Percentiles rank a stretch among this genome's conserved stretches.
Conservation (phyloP, 2,888 invertebrate species). For the Cecidostiba fungosa region DNA sequence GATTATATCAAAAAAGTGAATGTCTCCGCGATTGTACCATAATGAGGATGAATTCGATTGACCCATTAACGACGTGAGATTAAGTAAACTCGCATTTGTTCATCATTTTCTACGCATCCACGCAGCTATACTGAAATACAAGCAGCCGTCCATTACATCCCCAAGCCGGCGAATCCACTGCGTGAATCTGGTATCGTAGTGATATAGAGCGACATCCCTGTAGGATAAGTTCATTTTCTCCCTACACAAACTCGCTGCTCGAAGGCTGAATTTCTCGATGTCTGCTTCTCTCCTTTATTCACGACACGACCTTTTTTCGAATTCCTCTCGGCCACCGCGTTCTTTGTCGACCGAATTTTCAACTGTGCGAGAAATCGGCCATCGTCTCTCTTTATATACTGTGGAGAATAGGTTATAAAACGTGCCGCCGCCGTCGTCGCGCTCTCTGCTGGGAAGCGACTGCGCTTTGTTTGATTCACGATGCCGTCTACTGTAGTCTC, state of each 20-base stretch:
- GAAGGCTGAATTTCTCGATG: slow-evolving; percentile 45
- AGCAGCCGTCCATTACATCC: not conserved
- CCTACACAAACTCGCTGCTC: not conserved
- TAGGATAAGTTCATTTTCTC: slow-evolving; percentile 36
- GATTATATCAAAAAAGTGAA: not conserved
- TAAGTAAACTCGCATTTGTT: not conserved
- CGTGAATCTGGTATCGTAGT: not conserved
- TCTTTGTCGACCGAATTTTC: not conserved
- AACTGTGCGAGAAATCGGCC: not conserved
- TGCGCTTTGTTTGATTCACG: not conserved
- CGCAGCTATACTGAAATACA: not conserved
- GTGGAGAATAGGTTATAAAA: slow-evolving; percentile 36
- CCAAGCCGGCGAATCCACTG: not conserved
- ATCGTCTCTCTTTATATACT: not conserved
- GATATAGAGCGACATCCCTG: not conserved
- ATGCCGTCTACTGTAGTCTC: not conserved
- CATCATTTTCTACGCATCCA: not conserved
- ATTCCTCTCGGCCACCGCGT: not conserved
- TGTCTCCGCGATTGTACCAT: not conserved
- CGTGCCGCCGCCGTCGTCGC: not conserved
- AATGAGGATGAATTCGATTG: not conserved
- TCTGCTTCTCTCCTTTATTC: slow-evolving; percentile 14
- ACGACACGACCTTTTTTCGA: not conserved
- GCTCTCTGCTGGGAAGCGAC: not conserved
- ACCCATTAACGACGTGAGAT: not conserved